Evolutionary conservation across 2,888 invertebrate genomes (phyloP).

Genomic region (Choristoneura rosaceana): DNA sequence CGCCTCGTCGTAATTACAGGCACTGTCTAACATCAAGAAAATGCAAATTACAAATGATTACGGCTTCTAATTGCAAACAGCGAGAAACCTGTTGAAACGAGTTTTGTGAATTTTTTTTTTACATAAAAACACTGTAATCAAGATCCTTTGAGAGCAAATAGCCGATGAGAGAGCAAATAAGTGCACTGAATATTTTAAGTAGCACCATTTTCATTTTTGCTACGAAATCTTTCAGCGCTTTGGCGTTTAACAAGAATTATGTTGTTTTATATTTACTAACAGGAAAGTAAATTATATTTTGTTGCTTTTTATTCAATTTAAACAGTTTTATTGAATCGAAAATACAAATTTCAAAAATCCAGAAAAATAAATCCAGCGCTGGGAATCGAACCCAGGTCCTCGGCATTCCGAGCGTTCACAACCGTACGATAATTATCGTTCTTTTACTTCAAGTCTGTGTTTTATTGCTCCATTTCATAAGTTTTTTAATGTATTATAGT

Average conservation of each 20-base stretch:
- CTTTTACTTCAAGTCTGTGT: no score
- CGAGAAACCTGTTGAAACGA: neutral
- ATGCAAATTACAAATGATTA: slow-evolving; percentile 8
- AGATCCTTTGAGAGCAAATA: slow-evolving; percentile 27
- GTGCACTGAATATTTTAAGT: slow-evolving; percentile 23
- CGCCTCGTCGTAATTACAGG: neutral
- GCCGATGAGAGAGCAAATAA: slow-evolving; percentile 13
- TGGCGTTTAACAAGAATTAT: neutral
- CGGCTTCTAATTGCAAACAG: slow-evolving; percentile 14
- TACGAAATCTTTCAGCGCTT: neutral
- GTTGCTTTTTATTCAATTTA: no score
- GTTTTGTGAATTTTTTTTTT: neutral
- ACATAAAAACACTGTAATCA: slow-evolving; percentile 24
- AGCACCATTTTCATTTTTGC: neutral
- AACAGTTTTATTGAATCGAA: no score
- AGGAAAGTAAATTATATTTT: no score
- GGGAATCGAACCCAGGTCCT: no score
- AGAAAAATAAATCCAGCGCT: no score
- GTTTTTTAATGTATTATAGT: no score
- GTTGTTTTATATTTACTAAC: neutral
- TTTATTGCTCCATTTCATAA: no score
- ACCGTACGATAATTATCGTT: no score
- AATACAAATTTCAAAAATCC: no score
- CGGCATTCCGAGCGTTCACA: no score
- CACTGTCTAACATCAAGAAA: neutral